Base-by-base conservation (phyloP, 2,797 vertebrate species). In the Babyrousa celebensis region DNA sequence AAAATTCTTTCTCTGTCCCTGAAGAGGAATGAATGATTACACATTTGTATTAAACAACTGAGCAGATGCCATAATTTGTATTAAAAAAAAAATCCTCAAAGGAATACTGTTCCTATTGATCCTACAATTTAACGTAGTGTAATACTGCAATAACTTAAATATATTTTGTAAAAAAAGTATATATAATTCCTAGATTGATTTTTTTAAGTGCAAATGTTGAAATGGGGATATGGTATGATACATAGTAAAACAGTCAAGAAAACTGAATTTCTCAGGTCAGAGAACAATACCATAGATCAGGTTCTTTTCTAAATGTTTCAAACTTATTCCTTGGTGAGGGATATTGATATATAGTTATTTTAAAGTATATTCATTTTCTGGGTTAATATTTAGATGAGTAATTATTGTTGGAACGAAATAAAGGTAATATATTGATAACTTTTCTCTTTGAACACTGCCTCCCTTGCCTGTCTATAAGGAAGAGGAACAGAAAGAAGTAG, bases 1-100 rank as follows among this genome's bases (percentile, higher is more conserved):
- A 27, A 68, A 94, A 27, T 72, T 56, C 82, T 29, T 63, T 6
- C 16, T 93, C 54, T 78, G 29, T 96, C 72, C 40, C 12, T 94
- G 72, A 97, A 96, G 96, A 92, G 65, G 36, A 36, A 36, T 36
- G 3, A 89, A 16, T 36, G 83, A 93, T 95, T 94, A 62, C 72
- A 74, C 80, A 96, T 74, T 56, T 80, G 54, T 67, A 96, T 58
- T 95, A 84, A 91, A 83, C 25, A 52, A 94, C 68, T 94, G 79
- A 95, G 54, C 58, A 97, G 85, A 93, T 95, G 87, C 63, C 56
- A 43, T 95, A 92, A 95, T 60, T 96, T 96, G n/a, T 88, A 83
- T 54, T 87, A 36, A 36, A 36, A 36, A 94, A 80, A 78, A 70
- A n/a, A 89, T 1, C 29, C 21, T 93, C 82, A 91, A 94, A 95